Percentiles rank a stretch among this genome's conserved stretches.
Evolutionary conservation across 2,113 vertebrate species (phyloP).

Genomic region (Pelobates fuscus): DNA sequence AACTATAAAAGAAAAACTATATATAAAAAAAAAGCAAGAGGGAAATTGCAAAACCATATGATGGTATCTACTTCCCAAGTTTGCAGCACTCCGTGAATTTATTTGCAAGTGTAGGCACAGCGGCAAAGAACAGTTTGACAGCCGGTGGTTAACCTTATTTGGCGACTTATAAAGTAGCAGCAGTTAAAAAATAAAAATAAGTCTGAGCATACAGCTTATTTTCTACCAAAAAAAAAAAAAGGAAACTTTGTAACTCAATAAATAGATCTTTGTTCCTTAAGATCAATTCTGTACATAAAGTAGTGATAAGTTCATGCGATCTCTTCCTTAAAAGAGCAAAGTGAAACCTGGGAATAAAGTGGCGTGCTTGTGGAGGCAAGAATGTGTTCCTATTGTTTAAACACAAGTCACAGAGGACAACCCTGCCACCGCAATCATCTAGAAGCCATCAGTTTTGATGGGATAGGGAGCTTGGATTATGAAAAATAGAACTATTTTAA

Average conservation of each 20-base stretch:
- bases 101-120: conserved; percentile 88
- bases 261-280: conserved; percentile 54
- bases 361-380: conserved; percentile 57
- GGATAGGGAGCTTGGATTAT: too few species aligned
- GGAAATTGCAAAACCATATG: not conserved
- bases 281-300: conserved; percentile 52
- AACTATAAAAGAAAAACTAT: not conserved
- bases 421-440: not conserved
- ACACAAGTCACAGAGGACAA: too few species aligned
- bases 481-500: too few species aligned
- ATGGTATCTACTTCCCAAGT: conserved; percentile 69
- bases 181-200: conserved; percentile 67
- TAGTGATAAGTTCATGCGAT: conserved; percentile 34
- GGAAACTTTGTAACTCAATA: conserved; percentile 54
- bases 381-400: not conserved
- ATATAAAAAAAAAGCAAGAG: not conserved
- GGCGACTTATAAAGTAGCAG: conserved; percentile 72
- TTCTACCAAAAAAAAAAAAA: conserved; percentile 56
- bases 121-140: conserved; percentile 86
- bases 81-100: conserved; percentile 73
- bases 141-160: conserved; percentile 75
- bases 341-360: conserved; percentile 56
- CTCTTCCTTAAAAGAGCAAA: not conserved
- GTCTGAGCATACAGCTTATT: conserved; percentile 62
- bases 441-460: not conserved